Conservation (phyloP, 1,140 invertebrate species). For the Pomacea maculata region DNA sequence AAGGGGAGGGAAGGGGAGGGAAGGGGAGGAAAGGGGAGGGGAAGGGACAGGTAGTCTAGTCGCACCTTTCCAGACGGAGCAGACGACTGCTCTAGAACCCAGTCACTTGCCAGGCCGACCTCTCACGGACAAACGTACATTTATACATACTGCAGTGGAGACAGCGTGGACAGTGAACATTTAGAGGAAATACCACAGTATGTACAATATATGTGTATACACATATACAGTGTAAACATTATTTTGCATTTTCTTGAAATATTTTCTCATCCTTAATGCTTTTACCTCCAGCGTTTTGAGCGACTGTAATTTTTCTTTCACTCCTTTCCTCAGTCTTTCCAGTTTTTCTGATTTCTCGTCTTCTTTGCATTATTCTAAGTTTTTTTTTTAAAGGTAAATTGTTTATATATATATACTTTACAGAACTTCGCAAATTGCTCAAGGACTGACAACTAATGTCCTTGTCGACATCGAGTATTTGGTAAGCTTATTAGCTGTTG, state of each 20-base stretch:
- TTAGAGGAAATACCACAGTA: conserved; percentile 1
- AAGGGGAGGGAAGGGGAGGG: background rate
- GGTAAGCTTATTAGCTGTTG: conserved; percentile 29
- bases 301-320: background rate
- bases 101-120: no score
- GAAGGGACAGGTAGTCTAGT: background rate
- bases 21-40: background rate
- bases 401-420: background rate
- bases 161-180: conserved; percentile 3
- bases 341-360: background rate
- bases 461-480: background rate
- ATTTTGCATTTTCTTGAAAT: conserved; percentile 1
- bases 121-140: background rate
- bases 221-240: background rate
- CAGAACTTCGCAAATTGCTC: background rate
- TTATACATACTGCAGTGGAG: background rate
- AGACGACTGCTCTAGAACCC: no score
- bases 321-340: background rate
- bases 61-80: no score
- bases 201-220: background rate
- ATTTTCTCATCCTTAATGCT: background rate
- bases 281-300: background rate
- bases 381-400: background rate
- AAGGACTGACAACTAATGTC: no score
- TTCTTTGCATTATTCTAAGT: background rate